These are phyloP conservation scores for Hyppa rectilinea DNA, from an alignment of 2,888 invertebrate genomes.

Conservation along the genomic window DNA sequence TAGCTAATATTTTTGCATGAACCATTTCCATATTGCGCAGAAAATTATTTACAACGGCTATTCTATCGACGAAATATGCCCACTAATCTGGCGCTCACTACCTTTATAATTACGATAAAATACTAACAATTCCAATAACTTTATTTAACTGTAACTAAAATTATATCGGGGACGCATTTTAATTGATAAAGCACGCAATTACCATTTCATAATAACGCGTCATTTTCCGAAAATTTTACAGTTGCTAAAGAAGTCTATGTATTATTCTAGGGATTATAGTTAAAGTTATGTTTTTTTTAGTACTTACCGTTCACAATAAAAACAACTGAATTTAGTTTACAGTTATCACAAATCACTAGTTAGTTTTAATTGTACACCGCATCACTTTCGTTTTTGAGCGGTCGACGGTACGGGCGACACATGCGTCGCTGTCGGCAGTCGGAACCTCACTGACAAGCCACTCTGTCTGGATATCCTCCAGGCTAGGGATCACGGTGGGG, in stretches of 20 bases:
- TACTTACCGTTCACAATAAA: conserved; percentile 75
- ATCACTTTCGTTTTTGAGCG: conserved; percentile 77
- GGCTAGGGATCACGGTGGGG: conserved; percentile 73
- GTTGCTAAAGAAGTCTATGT: neutral
- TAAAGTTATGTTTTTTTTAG: neutral
- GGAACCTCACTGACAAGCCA: conserved; percentile 78
- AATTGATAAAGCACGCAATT: conserved; percentile 28
- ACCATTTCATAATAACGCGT: conserved; percentile 4
- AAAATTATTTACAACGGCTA: neutral
- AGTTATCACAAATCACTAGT: conserved; percentile 75
- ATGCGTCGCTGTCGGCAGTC: conserved; percentile 73
- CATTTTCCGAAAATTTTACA: neutral
- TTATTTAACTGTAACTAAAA: conserved; percentile 48
- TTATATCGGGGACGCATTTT: conserved; percentile 3
- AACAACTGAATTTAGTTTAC: conserved; percentile 64
- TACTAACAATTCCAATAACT: neutral
- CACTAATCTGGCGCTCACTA: conserved; percentile 63
- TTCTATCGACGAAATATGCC: conserved; percentile 60
- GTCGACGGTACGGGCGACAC: conserved; percentile 65
- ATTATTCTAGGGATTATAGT: no score
- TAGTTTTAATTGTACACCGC: conserved; percentile 79
- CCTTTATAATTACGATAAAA: conserved; percentile 64
- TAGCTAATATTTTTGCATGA: neutral
- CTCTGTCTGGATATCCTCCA: conserved; percentile 75
- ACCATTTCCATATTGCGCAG: conserved; percentile 5